A percentile compares a stretch with the other conserved stretches of the same genome.
Evolutionary conservation across 2,797 vertebrate genomes (phyloP).

Genomic region (Aythya fuligula): DNA sequence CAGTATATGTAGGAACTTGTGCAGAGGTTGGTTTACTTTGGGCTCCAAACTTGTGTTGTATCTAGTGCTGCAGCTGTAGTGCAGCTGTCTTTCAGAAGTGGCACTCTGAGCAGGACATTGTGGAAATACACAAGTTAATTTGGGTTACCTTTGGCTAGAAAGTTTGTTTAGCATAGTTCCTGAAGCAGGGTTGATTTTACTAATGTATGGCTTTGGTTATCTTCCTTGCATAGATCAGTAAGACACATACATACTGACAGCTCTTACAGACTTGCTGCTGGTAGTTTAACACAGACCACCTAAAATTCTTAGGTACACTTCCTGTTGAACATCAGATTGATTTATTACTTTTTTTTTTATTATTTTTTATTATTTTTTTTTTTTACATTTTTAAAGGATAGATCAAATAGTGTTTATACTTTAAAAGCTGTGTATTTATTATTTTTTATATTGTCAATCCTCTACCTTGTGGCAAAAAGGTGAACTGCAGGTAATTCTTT

Average conservation of each 20-base stretch:
- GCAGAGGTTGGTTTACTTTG: not conserved
- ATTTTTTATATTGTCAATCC: not conserved
- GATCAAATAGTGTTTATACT: not conserved
- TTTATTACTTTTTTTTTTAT: not conserved
- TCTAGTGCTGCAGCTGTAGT: not conserved
- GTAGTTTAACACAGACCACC: not conserved
- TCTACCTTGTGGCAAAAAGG: not conserved
- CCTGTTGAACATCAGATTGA: not conserved
- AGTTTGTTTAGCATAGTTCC: not conserved
- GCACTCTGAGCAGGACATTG: rapidly evolving
- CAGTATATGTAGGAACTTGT: rapidly evolving
- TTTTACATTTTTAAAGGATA: not conserved
- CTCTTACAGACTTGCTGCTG: not conserved
- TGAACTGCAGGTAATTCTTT: not conserved
- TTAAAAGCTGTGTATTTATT: not conserved
- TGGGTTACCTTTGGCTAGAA: not conserved
- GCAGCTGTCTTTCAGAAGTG: not conserved
- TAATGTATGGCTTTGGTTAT: not conserved
- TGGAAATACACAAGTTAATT: not conserved
- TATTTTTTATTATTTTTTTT: too few species aligned
- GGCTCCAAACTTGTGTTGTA: rapidly evolving
- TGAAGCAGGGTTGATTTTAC: not conserved
- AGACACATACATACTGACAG: rapidly evolving
- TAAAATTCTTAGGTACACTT: not conserved
- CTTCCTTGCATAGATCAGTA: rapidly evolving